Base-by-base conservation (phyloP, 1,140 invertebrate genomes). In the Drosophila lowei region DNA sequence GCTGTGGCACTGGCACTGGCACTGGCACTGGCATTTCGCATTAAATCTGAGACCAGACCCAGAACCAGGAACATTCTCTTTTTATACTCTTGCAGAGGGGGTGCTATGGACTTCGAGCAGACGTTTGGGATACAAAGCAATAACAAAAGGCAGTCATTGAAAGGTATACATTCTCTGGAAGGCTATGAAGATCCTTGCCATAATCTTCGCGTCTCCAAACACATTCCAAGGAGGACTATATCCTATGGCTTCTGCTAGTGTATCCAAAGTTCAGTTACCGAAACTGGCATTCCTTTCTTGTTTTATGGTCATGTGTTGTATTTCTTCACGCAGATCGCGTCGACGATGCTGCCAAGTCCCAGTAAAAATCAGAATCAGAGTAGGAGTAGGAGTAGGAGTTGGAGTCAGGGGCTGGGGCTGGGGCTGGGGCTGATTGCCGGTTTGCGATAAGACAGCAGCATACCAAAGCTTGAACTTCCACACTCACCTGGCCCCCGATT, bases 311-410 rank as follows among this genome's bases (percentile, higher is more conserved):
- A 72, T 78, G 74, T 85, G 64, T 64, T 67, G 70, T 74, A 78
- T 81, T 86, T 86, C 70, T 85, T 80, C 73, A 86, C 81, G 84
- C 81, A 81, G 81, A 86, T 85, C 71, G 80, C 76, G 72, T 67
- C 54, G 64, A 44, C 38, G 77, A 77, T 85, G 81, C 68, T 60
- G 60, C 30, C 65, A 58, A 58, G 44, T 59, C 28, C 18, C 16
- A 30, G 15, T 34, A 15, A 52, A 53, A 53, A 34, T 53, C 68
- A 72, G 68, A 55, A 62, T 59, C 65, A 28, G 38, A 75, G 47
- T 42, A 54, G 48, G 53, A 50, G 15, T 34, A 8, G 41, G 38
- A 75, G 52, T 48, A 54, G 48, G 53, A 49, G 18, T 43, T 23
- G 9, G 21, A 18, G 41, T 46, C 25, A n/a, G 23, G 18, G 38